Evolutionary conservation across 2,113 vertebrate species (phyloP).

Genomic region (Vulpes lagopus): DNA sequence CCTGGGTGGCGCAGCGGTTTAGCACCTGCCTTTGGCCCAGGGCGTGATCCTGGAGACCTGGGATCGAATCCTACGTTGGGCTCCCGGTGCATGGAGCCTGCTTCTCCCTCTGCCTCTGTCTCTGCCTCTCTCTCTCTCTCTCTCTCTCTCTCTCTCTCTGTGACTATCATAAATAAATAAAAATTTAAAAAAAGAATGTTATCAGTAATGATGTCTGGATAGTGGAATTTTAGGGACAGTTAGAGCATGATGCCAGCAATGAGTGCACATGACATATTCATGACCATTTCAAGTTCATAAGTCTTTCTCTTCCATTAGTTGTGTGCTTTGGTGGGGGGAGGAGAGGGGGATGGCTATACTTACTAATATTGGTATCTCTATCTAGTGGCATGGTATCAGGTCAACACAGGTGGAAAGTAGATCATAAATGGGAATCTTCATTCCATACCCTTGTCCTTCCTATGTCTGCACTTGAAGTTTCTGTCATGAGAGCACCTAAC

Average conservation of each 20-base stretch:
- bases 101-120: too few relatives aligned
- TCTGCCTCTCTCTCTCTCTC: too few relatives aligned
- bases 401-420: background rate
- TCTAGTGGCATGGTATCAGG: background rate
- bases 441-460: fast-evolving
- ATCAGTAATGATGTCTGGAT: background rate
- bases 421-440: background rate
- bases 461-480: too few relatives aligned
- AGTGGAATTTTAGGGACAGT: background rate
- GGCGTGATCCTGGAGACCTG: too few relatives aligned
- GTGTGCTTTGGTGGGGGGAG: background rate
- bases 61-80: too few relatives aligned
- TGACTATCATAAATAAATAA: too few relatives aligned
- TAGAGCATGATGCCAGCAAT: background rate
- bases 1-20: too few relatives aligned
- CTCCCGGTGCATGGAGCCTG: too few relatives aligned
- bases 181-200: background rate
- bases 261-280: background rate
- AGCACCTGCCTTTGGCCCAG: too few relatives aligned
- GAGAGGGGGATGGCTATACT: background rate
- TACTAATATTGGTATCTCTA: background rate
- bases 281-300: background rate
- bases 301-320: background rate
- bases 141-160: too few relatives aligned
- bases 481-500: background rate